Conservation (phyloP, 2,888 invertebrate species). For the Lucinisca nassula region DNA sequence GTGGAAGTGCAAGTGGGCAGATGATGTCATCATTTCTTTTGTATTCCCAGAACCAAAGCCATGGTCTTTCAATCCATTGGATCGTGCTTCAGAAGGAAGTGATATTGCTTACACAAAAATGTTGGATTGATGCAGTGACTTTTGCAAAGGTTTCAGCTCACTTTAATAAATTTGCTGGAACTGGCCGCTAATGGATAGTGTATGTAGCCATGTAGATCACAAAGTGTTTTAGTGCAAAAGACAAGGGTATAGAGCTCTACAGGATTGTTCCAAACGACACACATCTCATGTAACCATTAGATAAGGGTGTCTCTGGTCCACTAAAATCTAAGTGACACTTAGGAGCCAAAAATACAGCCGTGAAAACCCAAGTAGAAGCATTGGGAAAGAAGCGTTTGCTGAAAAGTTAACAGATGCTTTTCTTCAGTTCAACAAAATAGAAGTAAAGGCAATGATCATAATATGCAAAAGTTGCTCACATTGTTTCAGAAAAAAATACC, state of each 20-base stretch:
- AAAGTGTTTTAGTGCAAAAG: neutral
- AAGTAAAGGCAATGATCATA: no score
- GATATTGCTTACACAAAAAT: constrained; percentile 49
- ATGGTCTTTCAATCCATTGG: constrained; percentile 50
- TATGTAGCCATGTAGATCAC: constrained; percentile 50
- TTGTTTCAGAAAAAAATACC: no score
- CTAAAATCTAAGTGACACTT: constrained; percentile 28
- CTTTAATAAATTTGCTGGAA: constrained; percentile 51
- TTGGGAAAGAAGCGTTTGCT: constrained; percentile 36
- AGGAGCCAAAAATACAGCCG: constrained; percentile 34
- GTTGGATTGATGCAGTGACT: constrained; percentile 40
- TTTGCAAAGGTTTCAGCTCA: constrained; percentile 46
- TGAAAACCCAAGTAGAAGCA: constrained; percentile 30
- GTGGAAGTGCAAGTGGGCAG: constrained; percentile 28
- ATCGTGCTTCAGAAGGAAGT: constrained; percentile 36
- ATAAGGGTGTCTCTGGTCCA: constrained; percentile 54
- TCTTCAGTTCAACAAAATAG: no score
- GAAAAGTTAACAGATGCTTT: constrained; percentile 59
- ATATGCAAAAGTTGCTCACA: no score
- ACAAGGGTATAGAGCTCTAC: constrained; percentile 53
- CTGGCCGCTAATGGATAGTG: constrained; percentile 56
- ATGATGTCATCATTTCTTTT: constrained; percentile 44
- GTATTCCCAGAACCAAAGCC: constrained; percentile 58
- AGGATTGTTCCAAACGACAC: constrained; percentile 54
- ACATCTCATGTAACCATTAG: constrained; percentile 53